A percentile compares a stretch with the other conserved stretches of the same genome.
Conservation (phyloP, 2,113 vertebrate species). For the Nerophis lumbriciformis region DNA sequence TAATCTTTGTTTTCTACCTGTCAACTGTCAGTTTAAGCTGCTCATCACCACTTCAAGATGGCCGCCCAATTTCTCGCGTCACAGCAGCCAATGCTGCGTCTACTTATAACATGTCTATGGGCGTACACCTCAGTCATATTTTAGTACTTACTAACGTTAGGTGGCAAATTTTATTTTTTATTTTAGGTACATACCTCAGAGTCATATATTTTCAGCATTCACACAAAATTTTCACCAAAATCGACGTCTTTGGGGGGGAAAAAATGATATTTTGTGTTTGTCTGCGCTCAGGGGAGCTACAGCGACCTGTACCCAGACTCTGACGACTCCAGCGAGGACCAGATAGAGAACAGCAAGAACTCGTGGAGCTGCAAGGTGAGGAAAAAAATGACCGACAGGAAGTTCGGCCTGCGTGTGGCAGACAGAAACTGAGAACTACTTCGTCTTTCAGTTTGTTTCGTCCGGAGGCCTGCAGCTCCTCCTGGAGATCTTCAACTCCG, state of each 20-base stretch:
- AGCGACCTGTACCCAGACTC: constrained; percentile 98
- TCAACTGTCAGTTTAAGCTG: no score
- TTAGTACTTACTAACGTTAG: no score
- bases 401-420: not conserved
- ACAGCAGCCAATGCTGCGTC: no score
- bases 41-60: no score
- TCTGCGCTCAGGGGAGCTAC: constrained; percentile 85
- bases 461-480: constrained; percentile 95
- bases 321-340: constrained; percentile 96
- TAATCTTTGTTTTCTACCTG: no score
- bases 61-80: no score
- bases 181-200: no score
- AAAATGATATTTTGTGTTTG: not conserved
- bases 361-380: constrained; percentile 97
- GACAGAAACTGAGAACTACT: not conserved
- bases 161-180: no score
- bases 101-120: no score
- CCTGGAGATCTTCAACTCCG: constrained; percentile 95
- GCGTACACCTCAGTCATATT: no score
- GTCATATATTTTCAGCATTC: no score
- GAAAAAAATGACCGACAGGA: not conserved
- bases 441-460: constrained; percentile 82
- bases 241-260: not conserved
- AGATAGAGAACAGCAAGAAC: constrained; percentile 99
- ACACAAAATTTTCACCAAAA: no score